Base-by-base conservation (phyloP, 2,888 invertebrate species). In the Torymus tubicola region DNA sequence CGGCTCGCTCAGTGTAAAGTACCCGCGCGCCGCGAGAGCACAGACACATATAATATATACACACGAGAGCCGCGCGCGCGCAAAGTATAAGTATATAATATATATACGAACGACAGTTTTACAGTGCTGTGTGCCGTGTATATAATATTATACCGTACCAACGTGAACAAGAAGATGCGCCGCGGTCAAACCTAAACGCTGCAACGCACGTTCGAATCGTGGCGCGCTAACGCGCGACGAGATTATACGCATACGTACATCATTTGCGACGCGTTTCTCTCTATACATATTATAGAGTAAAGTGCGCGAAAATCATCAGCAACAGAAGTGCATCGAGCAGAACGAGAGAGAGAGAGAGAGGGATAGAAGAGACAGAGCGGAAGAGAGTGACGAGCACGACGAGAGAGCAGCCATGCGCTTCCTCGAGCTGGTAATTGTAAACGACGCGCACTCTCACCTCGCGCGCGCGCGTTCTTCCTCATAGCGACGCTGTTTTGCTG, bases 371-470 rank as follows among this genome's bases (percentile, higher is more conserved):
- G 24, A 12, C 8, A 24, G 3, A 63, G 24, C 21, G 24, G 21
- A 63, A 12, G 42, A 64, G 55, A 53, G 50, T 12, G 60, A 67
- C 14, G 61, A 61, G 55, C 21, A 16, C 57, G 31, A 11, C 31
- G 70, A 55, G 71, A 65, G 50, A 18, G 60, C 78, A 80, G 65
- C 68, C 71, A 89, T 90, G 89, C 83, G 84, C 83, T 85, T 87
- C 83, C 82, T 88, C 63, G 85, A 86, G 77, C 86, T 88, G 89
- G 90, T 90, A 88, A 89, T 86, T 88, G 84, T 83, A 31, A 50
- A 67, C 42, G 21, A 31, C 64, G 24, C 16, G 52, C 31, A 67
- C 77, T 70, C 74, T 75, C 67, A 67, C 61, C 69, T 61, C 14
- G 55, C 13, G 3, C n/a, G n/a, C n/a, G n/a, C n/a, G n/a, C n/a